Base-by-base conservation (phyloP, 1,140 invertebrate species). In the Bombus soroeensis region DNA sequence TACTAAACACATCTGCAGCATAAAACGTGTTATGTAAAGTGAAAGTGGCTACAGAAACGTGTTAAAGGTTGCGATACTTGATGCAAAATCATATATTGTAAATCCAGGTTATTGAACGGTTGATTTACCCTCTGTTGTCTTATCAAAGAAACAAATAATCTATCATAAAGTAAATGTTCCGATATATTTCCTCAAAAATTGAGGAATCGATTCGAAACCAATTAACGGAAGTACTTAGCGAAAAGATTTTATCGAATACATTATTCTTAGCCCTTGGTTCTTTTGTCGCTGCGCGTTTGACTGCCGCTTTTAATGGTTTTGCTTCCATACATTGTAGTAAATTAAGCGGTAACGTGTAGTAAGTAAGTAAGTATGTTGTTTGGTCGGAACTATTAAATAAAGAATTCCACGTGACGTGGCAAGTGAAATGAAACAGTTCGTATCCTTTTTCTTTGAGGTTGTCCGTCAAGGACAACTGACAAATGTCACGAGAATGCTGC, bases 21-120 rank as follows among this genome's bases (percentile, higher is more conserved):
- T 39, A 82, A 84, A 81, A 66, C 72, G 15, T 18, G 66, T 90
- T 90, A 90, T 82, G 81, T 89, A 85, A 89, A 89, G 89, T 90
- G 89, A 90, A 90, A 90, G 89, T 90, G 57, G n/a, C 57, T 71
- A 15, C 73, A 64, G 74, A 75, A 71, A 66, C 66, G 25, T 87
- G 77, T 83, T 82, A 87, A 85, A 81, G 83, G 83, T 85, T 83
- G 81, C 62, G 43, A 37, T 80, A 62, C 66, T 22, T 37, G 68
- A 53, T 85, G 77, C 43, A 85, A 79, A 89, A 76, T 77, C 57
- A 22, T 79, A 32, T 70, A 80, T 76, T 64, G 77, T 81, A 84
- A 83, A 89, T 86, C 71, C 77, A 47, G 76, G 83, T 80, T 47
- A 64, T 72, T 62, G 83, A 72, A 85, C 68, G 77, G 25, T 80